Conservation (phyloP, 2,888 invertebrate genomes). For the Mythimna impura region DNA sequence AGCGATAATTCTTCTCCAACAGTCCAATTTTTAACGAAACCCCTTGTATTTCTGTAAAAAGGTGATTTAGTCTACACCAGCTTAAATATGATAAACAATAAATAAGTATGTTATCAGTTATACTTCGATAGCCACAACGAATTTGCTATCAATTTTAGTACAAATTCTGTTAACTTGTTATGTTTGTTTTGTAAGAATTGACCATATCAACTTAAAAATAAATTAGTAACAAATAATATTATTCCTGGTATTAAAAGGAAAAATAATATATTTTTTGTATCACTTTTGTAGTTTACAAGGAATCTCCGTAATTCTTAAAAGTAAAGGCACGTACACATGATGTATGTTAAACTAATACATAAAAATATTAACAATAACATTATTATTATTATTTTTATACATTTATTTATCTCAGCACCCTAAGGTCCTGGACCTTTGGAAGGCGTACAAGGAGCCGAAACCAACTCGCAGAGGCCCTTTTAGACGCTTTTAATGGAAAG, state of each 20-base stretch:
- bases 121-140: too few species aligned
- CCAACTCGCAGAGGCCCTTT: too few species aligned
- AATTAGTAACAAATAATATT: neutral
- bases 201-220: neutral
- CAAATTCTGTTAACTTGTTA: neutral
- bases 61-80: too few species aligned
- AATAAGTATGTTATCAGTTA: neutral
- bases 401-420: too few species aligned
- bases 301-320: slow-evolving; percentile 18
- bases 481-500: too few species aligned
- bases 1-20: too few species aligned
- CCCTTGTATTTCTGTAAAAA: too few species aligned
- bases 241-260: slow-evolving; percentile 12
- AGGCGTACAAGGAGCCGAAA: too few species aligned
- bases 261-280: neutral
- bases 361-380: neutral
- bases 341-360: neutral
- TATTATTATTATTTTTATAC: too few species aligned
- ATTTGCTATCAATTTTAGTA: neutral
- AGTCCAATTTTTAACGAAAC: too few species aligned
- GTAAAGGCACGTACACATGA: slow-evolving; percentile 3
- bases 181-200: neutral
- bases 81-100: neutral
- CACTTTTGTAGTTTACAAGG: neutral
- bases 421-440: too few species aligned